Conservation (phyloP, 2,113 vertebrate species). For the Ammospiza caudacuta region DNA sequence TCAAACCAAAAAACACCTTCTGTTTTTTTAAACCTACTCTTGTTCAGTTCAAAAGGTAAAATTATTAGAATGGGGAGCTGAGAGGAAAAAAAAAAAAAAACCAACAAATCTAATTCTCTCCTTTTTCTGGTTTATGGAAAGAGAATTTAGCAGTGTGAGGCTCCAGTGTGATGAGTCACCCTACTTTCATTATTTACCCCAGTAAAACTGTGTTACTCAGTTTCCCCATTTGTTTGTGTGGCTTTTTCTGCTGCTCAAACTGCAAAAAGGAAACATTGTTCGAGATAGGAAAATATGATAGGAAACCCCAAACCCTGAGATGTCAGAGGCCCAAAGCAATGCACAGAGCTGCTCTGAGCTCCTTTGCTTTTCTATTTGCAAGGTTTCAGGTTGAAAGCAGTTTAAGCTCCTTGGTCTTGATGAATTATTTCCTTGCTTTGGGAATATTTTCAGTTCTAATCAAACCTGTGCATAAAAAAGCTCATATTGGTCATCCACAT, state of each 20-base stretch:
- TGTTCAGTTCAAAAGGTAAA: neutral
- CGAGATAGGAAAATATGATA: slow-evolving; percentile 48
- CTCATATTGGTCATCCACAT: neutral
- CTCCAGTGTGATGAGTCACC: neutral
- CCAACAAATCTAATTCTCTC: neutral
- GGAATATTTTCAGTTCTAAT: neutral
- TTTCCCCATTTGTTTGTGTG: slow-evolving; percentile 52
- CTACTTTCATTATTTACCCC: neutral
- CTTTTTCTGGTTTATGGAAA: slow-evolving; percentile 14
- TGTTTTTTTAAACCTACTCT: neutral
- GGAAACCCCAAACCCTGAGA: neutral
- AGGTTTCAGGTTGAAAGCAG: neutral
- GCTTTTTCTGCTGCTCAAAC: slow-evolving; percentile 8
- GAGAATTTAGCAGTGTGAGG: neutral
- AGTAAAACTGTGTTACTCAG: slow-evolving; percentile 47
- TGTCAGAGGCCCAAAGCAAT: neutral
- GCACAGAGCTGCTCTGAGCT: neutral
- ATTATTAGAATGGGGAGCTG: neutral
- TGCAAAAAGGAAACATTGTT: slow-evolving; percentile 7
- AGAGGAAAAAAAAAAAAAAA: neutral
- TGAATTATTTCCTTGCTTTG: neutral
- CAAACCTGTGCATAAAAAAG: neutral
- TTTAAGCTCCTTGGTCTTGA: neutral
- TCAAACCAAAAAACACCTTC: neutral
- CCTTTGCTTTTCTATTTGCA: neutral